A percentile compares a stretch with the other conserved stretches of the same genome.
Conservation (phyloP, 30 jellyfish, hydroid and myxozoan genomes). For the Pelagia noctiluca region DNA sequence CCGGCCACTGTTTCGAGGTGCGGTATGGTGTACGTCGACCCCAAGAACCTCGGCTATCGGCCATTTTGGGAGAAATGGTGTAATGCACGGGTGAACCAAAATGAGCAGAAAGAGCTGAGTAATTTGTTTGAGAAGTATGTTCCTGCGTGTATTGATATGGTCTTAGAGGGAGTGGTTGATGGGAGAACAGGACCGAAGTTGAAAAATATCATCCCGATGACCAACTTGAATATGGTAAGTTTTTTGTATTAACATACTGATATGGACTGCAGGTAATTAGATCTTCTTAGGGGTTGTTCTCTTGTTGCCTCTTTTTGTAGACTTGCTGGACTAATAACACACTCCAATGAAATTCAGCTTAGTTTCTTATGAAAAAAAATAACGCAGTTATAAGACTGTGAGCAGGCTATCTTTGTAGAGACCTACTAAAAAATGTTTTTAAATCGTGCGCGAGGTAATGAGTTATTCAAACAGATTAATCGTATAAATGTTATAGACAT, state of each 20-base stretch:
- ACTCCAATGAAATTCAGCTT: too few relatives aligned
- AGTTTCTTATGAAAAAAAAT: too few relatives aligned
- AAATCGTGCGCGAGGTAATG: too few relatives aligned
- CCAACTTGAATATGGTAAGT: slow-evolving; percentile 94
- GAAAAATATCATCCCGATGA: slow-evolving; percentile 90
- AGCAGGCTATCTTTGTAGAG: too few relatives aligned
- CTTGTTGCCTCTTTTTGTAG: too few relatives aligned
- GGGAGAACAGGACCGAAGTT: slow-evolving; percentile 86
- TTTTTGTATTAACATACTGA: neutral
- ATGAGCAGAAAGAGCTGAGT: slow-evolving; percentile 77
- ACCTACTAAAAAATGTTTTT: too few relatives aligned
- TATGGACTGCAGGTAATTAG: neutral
- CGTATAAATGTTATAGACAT: too few relatives aligned
- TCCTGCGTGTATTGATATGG: slow-evolving; percentile 87
- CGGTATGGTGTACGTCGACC: slow-evolving; percentile 99
- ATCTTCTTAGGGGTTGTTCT: too few relatives aligned
- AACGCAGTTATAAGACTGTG: too few relatives aligned
- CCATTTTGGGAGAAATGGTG: slow-evolving; percentile 98
- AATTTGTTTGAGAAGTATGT: slow-evolving; percentile 84
- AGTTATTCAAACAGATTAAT: too few relatives aligned
- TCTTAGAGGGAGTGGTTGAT: slow-evolving; percentile 94
- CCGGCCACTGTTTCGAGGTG: slow-evolving; percentile 99
- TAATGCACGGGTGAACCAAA: slow-evolving; percentile 76
- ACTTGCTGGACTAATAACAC: too few relatives aligned
- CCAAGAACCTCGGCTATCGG: slow-evolving; percentile 96